Evolutionary conservation across 2,888 invertebrate genomes (phyloP).

Genomic region (Panorpa germanica): DNA sequence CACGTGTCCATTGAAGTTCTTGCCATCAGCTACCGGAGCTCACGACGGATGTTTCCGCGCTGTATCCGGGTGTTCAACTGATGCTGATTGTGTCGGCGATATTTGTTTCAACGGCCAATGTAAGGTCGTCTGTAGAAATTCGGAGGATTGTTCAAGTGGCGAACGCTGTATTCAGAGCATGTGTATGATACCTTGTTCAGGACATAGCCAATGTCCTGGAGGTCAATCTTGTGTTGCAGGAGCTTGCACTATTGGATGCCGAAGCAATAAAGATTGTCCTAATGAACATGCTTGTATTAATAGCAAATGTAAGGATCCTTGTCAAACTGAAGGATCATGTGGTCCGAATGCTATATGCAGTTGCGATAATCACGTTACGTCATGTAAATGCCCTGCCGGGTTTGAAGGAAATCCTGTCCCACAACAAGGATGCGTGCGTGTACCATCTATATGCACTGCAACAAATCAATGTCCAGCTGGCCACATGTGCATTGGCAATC

Average conservation of each 20-base stretch:
- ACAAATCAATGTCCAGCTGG: slow-evolving; percentile 55
- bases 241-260: slow-evolving; percentile 66
- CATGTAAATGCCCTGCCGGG: slow-evolving; percentile 65
- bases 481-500: slow-evolving; percentile 57
- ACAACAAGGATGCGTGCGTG: slow-evolving; percentile 74
- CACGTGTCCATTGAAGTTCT: slow-evolving; percentile 56
- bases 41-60: slow-evolving; percentile 55
- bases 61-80: slow-evolving; percentile 41
- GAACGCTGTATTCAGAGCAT: slow-evolving; percentile 62
- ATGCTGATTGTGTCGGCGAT: slow-evolving; percentile 60
- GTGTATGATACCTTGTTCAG: slow-evolving; percentile 61
- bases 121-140: slow-evolving; percentile 57
- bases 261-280: slow-evolving; percentile 64
- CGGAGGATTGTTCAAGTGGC: slow-evolving; percentile 57
- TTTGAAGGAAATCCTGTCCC: slow-evolving; percentile 77
- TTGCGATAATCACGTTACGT: slow-evolving; percentile 50
- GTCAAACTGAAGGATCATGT: slow-evolving; percentile 52
- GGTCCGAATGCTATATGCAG: slow-evolving; percentile 72
- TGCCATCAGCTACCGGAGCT: slow-evolving; percentile 38
- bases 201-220: slow-evolving; percentile 60
- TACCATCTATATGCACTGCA: slow-evolving; percentile 47
- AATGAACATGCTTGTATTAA: slow-evolving; percentile 62
- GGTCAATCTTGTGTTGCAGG: slow-evolving; percentile 67
- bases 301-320: slow-evolving; percentile 71
- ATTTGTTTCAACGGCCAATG: slow-evolving; percentile 72